Percentiles rank a stretch among this genome's conserved stretches.
phyloP scores from a whole-genome alignment of 1,140 invertebrate genomes.

The Ladona fulva region DNA sequence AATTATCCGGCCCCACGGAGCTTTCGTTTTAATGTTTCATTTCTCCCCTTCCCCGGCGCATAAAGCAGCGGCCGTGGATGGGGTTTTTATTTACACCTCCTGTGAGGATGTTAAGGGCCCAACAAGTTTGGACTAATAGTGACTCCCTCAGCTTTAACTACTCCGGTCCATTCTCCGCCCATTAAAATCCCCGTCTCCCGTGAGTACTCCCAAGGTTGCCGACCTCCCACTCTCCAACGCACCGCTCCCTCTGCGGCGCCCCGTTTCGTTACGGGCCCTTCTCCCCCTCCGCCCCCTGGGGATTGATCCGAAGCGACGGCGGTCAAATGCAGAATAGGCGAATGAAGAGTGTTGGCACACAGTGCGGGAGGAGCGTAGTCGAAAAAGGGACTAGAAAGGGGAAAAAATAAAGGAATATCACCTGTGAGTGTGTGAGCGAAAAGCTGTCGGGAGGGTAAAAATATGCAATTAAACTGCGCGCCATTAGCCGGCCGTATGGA shows the following conservation, averaged over 20 bases:
- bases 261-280: background rate
- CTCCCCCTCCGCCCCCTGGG: background rate
- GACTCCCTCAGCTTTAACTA: background rate
- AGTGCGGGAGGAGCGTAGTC: too few relatives aligned
- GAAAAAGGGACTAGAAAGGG: too few relatives aligned
- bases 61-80: background rate
- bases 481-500: too few relatives aligned
- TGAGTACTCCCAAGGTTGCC: too few relatives aligned
- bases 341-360: too few relatives aligned
- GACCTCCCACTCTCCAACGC: background rate
- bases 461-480: too few relatives aligned
- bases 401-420: too few relatives aligned
- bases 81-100: background rate
- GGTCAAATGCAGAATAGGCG: background rate
- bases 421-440: too few relatives aligned
- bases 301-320: background rate
- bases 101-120: background rate
- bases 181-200: background rate
- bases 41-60: background rate
- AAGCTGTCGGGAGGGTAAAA: too few relatives aligned
- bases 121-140: background rate
- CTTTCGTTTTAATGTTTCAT: background rate
- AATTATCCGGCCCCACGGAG: background rate
- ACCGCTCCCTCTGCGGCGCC: background rate
- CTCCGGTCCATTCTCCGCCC: background rate